Evolutionary conservation across 2,113 vertebrate genomes (phyloP), one percentile per base, ranked within the genome.

Genomic region (Furnarius figulus): DNA sequence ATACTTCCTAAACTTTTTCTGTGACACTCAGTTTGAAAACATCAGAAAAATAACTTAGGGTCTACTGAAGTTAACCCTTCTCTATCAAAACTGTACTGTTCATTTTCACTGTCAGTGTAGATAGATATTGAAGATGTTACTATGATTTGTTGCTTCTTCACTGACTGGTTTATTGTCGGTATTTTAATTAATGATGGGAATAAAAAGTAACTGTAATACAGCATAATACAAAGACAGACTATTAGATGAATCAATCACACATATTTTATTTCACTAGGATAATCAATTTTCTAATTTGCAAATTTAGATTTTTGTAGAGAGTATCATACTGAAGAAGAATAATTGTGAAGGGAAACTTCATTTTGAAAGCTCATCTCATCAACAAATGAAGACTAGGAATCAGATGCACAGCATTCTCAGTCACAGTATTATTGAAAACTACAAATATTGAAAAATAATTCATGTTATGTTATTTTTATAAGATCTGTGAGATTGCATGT

Each of bases 141-240:
- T 67, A 31, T 74, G 53, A 83, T 90, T 73, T 91, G 49, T 88
- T 94, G 23, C 15, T 90, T 82, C 59, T 93, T 96, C 85, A 71
- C 42, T 92, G 83, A 75, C 61, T 88, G n/a, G 35, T 82, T 90
- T 92, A 88, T 88, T 95, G 72, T 85, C 89, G 88, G 70, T 77
- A 91, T 88, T 96, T 96, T 97, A 97, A 93, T 96, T 94, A 93
- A 96, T 94, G 46, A 93, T 87, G 27, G 10, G 55, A 95, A 91
- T 90, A 19, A 93, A 94, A 92, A 90, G 31, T 82, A 92, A 72
- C 53, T 89, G 49, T 61, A 91, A 79, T 88, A 63, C 4, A 39
- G 8, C 10, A 65, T 46, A 74, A 82, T 63, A 71, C 19, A 92
- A 95, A 93, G 67, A 46, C 59, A 85, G 83, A 58, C 70, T 94